Evolutionary conservation across 2,797 vertebrate species (phyloP).

Genomic region (Octomys mimax): DNA sequence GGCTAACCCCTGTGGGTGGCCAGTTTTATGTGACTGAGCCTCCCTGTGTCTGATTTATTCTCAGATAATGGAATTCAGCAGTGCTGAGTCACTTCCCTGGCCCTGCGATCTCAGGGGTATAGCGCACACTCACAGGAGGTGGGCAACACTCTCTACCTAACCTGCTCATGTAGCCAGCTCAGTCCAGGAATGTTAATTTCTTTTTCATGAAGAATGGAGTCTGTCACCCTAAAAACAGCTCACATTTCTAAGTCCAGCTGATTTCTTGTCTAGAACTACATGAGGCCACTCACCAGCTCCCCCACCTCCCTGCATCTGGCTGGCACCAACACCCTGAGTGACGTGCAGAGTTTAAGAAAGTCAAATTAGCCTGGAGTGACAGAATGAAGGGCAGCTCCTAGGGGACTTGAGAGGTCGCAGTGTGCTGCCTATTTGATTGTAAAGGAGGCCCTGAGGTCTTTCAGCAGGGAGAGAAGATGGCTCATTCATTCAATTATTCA

Average conservation of each 20-base stretch:
- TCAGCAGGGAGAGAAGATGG: neutral
- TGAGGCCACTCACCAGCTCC: neutral
- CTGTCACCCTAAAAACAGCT: neutral
- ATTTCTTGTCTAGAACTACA: conserved; percentile 30
- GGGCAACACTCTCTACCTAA: neutral
- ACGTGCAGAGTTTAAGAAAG: conserved; percentile 37
- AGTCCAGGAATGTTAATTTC: conserved; percentile 8
- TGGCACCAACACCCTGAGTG: neutral
- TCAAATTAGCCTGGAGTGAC: conserved; percentile 42
- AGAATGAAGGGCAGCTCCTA: conserved; percentile 45
- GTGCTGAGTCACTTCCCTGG: neutral
- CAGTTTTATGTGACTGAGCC: conserved; percentile 44
- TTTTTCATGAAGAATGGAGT: neutral
- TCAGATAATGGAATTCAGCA: conserved; percentile 45
- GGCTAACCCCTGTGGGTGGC: conserved; percentile 5
- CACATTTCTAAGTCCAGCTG: neutral
- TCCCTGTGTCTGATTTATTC: conserved; percentile 40
- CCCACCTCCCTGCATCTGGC: accelerated
- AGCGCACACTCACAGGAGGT: neutral
- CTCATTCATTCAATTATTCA: conserved; percentile 73
- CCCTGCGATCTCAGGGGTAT: neutral
- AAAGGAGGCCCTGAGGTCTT: conserved; percentile 51
- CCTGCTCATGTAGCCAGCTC: conserved; percentile 36
- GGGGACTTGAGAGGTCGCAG: neutral
- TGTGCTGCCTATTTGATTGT: conserved; percentile 40